These are phyloP conservation scores for Telmatochromis brichardi DNA, from an alignment of 2,113 vertebrate genomes.

Conservation along the genomic window DNA sequence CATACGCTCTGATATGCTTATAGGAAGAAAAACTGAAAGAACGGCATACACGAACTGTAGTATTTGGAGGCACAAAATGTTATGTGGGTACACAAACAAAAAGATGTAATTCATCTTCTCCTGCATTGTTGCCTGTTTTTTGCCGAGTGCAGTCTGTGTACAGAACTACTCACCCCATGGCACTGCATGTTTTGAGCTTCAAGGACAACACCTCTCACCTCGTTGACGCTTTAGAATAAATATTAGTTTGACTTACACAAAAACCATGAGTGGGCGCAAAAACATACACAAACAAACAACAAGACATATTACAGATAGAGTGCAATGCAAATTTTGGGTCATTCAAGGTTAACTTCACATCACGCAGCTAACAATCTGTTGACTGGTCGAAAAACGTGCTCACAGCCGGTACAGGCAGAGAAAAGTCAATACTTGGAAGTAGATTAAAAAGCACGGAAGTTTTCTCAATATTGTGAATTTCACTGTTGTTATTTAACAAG, in stretches of 20 bases:
- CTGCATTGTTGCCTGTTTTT: neutral
- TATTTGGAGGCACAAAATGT: neutral
- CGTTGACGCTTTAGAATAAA: neutral
- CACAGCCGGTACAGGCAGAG: neutral
- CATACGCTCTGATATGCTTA: accelerated
- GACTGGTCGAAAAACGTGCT: neutral
- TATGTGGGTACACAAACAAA: neutral
- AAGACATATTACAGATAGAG: neutral
- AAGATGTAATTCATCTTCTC: neutral
- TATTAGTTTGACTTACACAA: neutral
- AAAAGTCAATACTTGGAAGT: accelerated
- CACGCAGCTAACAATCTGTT: neutral
- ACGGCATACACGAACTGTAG: neutral
- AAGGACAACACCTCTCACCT: neutral
- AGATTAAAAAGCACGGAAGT: neutral
- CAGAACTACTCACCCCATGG: neutral
- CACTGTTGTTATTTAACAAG: neutral
- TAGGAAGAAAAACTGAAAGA: neutral
- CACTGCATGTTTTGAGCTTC: neutral
- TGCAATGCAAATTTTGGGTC: neutral
- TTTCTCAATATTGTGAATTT: neutral
- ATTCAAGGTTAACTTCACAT: neutral
- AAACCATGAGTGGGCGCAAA: neutral
- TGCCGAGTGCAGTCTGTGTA: neutral
- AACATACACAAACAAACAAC: neutral